Evolutionary conservation across 2,113 vertebrate genomes (phyloP).

Genomic region (Hippocampus abdominalis): DNA sequence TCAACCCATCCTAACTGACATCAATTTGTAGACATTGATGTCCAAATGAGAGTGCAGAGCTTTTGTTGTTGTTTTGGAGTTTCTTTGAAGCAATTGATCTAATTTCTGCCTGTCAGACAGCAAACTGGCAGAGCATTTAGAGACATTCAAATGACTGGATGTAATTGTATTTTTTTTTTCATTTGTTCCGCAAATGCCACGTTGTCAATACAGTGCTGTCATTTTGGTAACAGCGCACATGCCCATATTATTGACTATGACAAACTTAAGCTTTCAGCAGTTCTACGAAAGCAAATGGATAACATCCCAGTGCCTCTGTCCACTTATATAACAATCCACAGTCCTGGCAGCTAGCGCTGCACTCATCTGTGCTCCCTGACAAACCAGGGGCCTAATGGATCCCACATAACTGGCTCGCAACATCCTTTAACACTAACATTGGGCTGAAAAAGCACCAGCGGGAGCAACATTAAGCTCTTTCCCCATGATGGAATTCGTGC

Average conservation of each 20-base stretch:
- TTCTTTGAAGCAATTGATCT: neutral
- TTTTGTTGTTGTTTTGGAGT: too few relatives aligned
- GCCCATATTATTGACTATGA: neutral
- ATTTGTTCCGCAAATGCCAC: neutral
- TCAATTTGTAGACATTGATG: too few relatives aligned
- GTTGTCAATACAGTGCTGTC: neutral
- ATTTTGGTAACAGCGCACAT: neutral
- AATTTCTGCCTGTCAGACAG: neutral
- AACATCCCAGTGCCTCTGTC: neutral
- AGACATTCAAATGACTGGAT: neutral
- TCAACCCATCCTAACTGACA: too few relatives aligned
- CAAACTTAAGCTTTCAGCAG: neutral
- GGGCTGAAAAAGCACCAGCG: conserved; percentile 15
- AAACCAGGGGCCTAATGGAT: conserved; percentile 42
- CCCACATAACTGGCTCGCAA: conserved; percentile 25
- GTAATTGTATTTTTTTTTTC: neutral
- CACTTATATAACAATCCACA: conserved; percentile 23
- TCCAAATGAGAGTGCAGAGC: too few relatives aligned
- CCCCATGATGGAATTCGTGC: neutral
- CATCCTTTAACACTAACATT: conserved; percentile 8
- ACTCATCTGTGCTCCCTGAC: conserved; percentile 35
- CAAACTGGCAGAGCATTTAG: neutral
- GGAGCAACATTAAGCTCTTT: conserved; percentile 42
- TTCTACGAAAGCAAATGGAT: conserved; percentile 1
- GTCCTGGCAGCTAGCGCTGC: conserved; percentile 39